phyloP scores from a whole-genome alignment of 1,140 invertebrate species.

The Cheumatopsyche charites region DNA sequence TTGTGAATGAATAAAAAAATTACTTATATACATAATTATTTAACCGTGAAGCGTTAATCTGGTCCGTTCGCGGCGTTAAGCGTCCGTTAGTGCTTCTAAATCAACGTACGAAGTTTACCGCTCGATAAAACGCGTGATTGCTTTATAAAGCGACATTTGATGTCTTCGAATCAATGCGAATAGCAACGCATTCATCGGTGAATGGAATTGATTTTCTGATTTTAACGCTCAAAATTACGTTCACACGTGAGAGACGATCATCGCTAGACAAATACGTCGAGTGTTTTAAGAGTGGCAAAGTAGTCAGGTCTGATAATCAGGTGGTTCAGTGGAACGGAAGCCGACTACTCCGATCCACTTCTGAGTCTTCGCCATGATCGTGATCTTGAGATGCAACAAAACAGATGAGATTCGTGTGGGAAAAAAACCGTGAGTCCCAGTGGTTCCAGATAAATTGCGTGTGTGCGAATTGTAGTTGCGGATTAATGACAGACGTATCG shows the following conservation, averaged over 20 bases:
- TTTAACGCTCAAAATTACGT: too few relatives aligned
- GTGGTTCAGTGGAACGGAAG: constrained; percentile 41
- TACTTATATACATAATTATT: constrained; percentile 10
- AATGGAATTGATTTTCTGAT: too few relatives aligned
- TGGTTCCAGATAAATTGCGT: too few relatives aligned
- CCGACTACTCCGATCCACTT: constrained; percentile 32
- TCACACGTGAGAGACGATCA: too few relatives aligned
- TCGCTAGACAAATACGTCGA: too few relatives aligned
- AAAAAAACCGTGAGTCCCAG: too few relatives aligned
- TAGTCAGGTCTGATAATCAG: constrained; percentile 31
- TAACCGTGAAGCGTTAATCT: constrained; percentile 10
- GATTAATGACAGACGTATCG: too few relatives aligned
- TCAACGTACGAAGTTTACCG: neutral
- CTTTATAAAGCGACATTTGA: too few relatives aligned
- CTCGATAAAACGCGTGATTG: too few relatives aligned
- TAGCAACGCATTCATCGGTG: too few relatives aligned
- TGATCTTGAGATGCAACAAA: neutral
- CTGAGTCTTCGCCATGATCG: constrained; percentile 3
- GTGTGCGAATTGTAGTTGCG: too few relatives aligned
- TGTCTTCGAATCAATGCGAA: too few relatives aligned
- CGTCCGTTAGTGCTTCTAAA: neutral
- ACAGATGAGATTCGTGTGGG: neutral
- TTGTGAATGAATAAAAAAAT: neutral
- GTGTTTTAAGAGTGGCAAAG: neutral
- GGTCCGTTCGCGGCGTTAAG: neutral